Percentiles rank a stretch among this genome's conserved stretches.
Evolutionary conservation across 2,797 vertebrate genomes (phyloP).

Genomic region (Falco novaeseelandiae): DNA sequence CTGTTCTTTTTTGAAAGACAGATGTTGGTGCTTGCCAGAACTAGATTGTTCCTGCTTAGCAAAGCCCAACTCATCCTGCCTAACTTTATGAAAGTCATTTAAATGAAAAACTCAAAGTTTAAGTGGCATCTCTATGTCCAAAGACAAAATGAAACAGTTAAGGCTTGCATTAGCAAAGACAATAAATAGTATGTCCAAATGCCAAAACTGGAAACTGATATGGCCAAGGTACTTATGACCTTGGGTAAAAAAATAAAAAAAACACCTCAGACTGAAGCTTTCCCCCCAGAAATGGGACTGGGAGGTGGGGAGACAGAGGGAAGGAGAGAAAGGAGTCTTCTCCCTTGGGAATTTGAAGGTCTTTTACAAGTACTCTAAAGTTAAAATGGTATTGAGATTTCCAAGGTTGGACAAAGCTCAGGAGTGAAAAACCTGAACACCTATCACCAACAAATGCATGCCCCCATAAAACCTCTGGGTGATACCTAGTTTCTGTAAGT

Average conservation of each 20-base stretch:
- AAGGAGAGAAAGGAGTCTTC: neutral
- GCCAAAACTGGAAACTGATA: neutral
- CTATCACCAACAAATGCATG: neutral
- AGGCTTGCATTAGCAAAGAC: neutral
- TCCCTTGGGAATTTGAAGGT: neutral
- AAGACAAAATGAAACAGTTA: neutral
- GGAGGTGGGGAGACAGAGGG: neutral
- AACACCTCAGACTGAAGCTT: neutral
- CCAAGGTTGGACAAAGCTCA: neutral
- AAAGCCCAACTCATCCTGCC: conserved; percentile 78
- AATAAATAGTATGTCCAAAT: neutral
- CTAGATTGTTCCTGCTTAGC: conserved; percentile 79
- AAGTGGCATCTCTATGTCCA: neutral
- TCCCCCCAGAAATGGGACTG: neutral
- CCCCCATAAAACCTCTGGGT: neutral
- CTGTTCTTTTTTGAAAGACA: conserved; percentile 80
- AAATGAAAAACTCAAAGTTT: neutral
- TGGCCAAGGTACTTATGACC: neutral
- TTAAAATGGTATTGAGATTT: neutral
- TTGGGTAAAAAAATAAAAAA: neutral
- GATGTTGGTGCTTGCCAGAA: conserved; percentile 81
- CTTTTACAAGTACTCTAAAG: neutral
- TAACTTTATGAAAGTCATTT: conserved; percentile 84
- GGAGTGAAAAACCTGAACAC: neutral
- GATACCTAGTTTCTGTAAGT: neutral